Percentiles rank a stretch among this genome's conserved stretches.
Conservation (phyloP, 2,797 vertebrate species). For the Merluccius polli region DNA sequence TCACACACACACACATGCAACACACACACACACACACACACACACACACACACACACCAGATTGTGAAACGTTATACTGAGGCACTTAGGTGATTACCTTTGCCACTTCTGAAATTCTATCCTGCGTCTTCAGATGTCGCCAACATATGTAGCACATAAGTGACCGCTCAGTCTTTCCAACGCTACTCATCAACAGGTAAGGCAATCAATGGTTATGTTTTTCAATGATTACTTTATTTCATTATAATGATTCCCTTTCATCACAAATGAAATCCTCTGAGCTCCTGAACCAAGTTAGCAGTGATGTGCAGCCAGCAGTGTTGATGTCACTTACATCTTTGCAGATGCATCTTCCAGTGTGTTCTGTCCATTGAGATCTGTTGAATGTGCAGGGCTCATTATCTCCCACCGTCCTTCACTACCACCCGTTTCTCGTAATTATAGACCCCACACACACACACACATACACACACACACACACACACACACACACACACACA, state of each 20-base stretch:
- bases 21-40: constrained; percentile 6
- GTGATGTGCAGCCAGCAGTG: too few species aligned
- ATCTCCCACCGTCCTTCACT: neutral
- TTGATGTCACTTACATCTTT: neutral
- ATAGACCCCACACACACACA: neutral
- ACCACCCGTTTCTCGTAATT: neutral
- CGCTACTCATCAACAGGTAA: neutral
- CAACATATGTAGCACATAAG: neutral
- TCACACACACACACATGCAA: constrained; percentile 21
- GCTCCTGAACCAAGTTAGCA: too few species aligned
- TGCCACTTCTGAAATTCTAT: constrained; percentile 27
- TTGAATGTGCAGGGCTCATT: neutral
- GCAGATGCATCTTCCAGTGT: neutral
- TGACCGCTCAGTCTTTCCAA: neutral
- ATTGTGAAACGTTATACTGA: constrained; percentile 36
- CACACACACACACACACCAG: constrained; percentile 13
- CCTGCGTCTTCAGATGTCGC: constrained; percentile 23
- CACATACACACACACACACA: too few species aligned
- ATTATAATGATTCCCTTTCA: neutral
- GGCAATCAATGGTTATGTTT: too few species aligned
- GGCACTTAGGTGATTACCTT: constrained; percentile 43
- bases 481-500: too few species aligned
- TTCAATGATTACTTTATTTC: neutral
- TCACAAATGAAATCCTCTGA: neutral
- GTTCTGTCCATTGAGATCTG: neutral